Base-by-base conservation (phyloP, 2,113 vertebrate species). In the Nannobrachium achirus region DNA sequence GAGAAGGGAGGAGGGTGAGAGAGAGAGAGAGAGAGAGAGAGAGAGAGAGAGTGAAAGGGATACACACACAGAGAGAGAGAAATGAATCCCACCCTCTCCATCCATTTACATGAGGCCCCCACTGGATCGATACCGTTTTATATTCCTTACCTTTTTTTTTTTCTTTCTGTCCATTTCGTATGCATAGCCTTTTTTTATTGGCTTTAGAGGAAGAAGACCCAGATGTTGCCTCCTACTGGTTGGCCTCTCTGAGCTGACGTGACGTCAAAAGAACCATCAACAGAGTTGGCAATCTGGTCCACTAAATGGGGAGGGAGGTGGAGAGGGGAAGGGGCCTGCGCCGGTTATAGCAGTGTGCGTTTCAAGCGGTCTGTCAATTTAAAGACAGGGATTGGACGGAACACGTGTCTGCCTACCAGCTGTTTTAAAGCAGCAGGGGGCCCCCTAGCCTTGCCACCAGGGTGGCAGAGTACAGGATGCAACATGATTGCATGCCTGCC, bases 331-430 rank as follows among this genome's bases (percentile, higher is more conserved):
- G 83, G 78, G 63, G 74, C 71, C 75, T 71, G 53, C 20, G 49
- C 79, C 71, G 58, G 55, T 84, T 87, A 81, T 81, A 79, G 83
- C 79, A 60, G 25, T 48, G 2, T 75, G 81, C 66, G 69, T 77
- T 80, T 69, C 63, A 76, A 68, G 67, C 82, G 75, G 80, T 76
- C 86, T 67, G 77, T 87, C 86, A 83, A 79, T 86, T 88, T 85
- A 83, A 90, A 87, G 80, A 84, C 44, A 76, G 81, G 71, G 73
- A 82, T 82, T 86, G 81, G 72, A 74, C 66, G 64, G n/a, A n/a
- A 79, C 66, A 73, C 53, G 69, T 85, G 81, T 73, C 76, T 70
- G 80, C 72, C 79, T 75, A 81, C 63, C 74, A 81, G 86, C 79
- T 85, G 80, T 69, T 85, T 86, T 65, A 10, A n/a, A 78, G 62